These are phyloP conservation scores for Drosophila rufa DNA, from an alignment of 1,140 invertebrate genomes.

Conservation along the genomic window DNA sequence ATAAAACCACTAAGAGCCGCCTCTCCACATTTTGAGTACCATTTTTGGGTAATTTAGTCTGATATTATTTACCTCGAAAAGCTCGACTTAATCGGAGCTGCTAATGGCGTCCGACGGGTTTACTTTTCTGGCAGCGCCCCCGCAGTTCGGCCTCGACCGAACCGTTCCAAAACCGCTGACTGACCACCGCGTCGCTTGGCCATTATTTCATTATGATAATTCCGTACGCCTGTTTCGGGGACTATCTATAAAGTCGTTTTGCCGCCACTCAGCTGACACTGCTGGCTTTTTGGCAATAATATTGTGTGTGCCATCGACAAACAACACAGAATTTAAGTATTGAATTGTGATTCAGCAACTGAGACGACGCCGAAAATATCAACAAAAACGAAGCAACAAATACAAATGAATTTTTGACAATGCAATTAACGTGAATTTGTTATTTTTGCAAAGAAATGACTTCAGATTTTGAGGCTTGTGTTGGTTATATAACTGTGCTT, in stretches of 20 bases:
- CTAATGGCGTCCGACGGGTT: constrained; percentile 16
- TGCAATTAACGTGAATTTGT: constrained; percentile 73
- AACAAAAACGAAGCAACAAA: constrained; percentile 11
- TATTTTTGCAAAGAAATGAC: constrained; percentile 47
- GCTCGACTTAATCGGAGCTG: constrained; percentile 8
- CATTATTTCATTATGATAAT: constrained; percentile 70
- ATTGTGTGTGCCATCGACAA: constrained; percentile 6
- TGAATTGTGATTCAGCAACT: constrained; percentile 34
- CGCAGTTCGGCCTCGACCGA: constrained; percentile 42
- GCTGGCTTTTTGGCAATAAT: constrained; percentile 43
- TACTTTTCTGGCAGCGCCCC: constrained; percentile 56
- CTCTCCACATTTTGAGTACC: background rate
- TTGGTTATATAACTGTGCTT: constrained; percentile 25
- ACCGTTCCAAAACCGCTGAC: constrained; percentile 36
- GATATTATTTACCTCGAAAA: constrained; percentile 5
- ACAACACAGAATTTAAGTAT: constrained; percentile 34
- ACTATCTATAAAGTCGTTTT: constrained; percentile 54
- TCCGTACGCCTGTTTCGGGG: constrained; percentile 21
- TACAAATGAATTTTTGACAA: constrained; percentile 39
- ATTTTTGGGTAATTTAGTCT: constrained; percentile 21
- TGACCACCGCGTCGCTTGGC: constrained; percentile 31
- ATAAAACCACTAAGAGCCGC: constrained; percentile 26
- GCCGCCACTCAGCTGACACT: constrained; percentile 62
- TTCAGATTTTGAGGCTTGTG: constrained; percentile 36
- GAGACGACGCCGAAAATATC: background rate